A percentile compares a stretch with the other conserved stretches of the same genome.
Conservation (phyloP, 1,140 invertebrate species). For the Chironomus striatipennis region DNA sequence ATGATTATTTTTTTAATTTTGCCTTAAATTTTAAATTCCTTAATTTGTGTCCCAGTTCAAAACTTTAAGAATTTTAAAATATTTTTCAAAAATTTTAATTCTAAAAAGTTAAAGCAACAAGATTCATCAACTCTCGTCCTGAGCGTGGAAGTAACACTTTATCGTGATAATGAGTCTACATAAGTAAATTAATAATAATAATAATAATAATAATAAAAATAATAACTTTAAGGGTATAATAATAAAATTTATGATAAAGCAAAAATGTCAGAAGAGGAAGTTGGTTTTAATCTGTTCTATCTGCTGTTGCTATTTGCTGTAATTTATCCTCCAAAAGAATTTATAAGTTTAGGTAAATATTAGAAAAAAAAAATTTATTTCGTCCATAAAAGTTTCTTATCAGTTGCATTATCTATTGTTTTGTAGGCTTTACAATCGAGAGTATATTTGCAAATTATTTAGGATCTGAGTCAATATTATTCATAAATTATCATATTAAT, state of each 20-base stretch:
- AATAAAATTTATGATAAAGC: background rate
- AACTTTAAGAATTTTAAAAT: too few species aligned
- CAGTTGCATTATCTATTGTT: background rate
- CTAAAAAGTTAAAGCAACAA: too few species aligned
- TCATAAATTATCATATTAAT: slow-evolving; percentile 63
- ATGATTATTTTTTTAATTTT: too few species aligned
- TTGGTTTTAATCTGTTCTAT: slow-evolving; percentile 60
- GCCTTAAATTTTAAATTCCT: too few species aligned
- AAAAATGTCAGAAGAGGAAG: slow-evolving; percentile 38
- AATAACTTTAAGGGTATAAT: background rate
- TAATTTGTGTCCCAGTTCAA: too few species aligned
- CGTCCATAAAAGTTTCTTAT: background rate
- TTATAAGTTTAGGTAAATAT: slow-evolving; percentile 44
- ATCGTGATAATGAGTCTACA: background rate
- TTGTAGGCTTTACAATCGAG: slow-evolving; percentile 60
- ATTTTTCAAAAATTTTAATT: too few species aligned
- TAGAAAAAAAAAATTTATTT: background rate
- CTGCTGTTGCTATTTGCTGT: slow-evolving; percentile 57
- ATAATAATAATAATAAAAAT: too few species aligned
- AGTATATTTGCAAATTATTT: slow-evolving; percentile 53
- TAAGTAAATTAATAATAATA: background rate
- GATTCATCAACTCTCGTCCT: background rate
- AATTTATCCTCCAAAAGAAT: slow-evolving; percentile 66
- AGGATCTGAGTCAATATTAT: slow-evolving; percentile 58
- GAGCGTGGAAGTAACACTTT: background rate